These are phyloP conservation scores for Choreutis nemorana DNA, from an alignment of 2,888 invertebrate genomes.

Conservation along the genomic window DNA sequence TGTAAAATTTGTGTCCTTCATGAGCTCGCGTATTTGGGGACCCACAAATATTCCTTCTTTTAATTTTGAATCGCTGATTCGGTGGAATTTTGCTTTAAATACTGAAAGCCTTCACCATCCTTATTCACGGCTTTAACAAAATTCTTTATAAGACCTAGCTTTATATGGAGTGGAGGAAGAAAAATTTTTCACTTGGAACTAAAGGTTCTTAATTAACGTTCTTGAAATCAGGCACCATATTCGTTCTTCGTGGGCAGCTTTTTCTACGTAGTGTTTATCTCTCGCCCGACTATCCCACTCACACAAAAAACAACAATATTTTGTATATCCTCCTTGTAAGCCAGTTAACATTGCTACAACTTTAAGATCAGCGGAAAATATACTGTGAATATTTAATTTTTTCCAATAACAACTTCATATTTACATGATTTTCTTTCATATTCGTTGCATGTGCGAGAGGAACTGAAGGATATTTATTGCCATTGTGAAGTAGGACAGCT, in stretches of 20 bases:
- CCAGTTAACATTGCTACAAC: no score
- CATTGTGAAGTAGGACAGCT: background rate
- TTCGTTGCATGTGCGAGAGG: background rate
- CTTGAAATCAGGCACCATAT: background rate
- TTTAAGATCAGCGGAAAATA: no score
- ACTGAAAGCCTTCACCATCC: no score
- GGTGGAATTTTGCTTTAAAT: background rate
- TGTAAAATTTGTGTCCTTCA: background rate
- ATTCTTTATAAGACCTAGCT: background rate
- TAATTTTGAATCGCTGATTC: background rate
- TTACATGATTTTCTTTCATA: background rate
- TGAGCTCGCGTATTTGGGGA: background rate
- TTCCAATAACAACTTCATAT: background rate
- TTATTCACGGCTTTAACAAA: no score
- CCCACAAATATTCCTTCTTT: no score
- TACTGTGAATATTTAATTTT: background rate
- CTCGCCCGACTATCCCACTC: no score
- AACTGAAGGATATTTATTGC: background rate
- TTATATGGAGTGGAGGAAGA: background rate
- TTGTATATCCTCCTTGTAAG: no score
- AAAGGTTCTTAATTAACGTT: background rate
- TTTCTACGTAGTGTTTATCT: background rate
- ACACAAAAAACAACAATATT: no score
- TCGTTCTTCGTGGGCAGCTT: background rate
- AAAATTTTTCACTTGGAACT: background rate